phyloP scores from a whole-genome alignment of 2,888 invertebrate species.

The Lasioglossum calceatum region DNA sequence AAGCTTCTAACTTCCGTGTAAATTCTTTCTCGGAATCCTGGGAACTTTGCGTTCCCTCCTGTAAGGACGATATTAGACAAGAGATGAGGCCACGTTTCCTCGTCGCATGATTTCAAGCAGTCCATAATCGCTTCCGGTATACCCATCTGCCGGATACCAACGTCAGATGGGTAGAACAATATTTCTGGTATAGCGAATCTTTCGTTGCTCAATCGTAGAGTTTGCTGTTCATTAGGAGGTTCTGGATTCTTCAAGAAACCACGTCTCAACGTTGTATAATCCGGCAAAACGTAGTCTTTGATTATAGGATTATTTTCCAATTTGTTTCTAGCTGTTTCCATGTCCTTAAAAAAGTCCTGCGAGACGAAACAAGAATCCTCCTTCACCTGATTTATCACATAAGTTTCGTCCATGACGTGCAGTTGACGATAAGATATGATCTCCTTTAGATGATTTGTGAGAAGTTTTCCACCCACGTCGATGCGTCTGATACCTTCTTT shows the following conservation, averaged over 20 bases:
- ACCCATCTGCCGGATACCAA: conserved; percentile 96
- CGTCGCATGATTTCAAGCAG: conserved; percentile 90
- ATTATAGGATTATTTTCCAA: conserved; percentile 89
- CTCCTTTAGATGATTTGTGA: conserved; percentile 99
- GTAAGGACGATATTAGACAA: conserved; percentile 93
- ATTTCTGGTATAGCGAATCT: conserved; percentile 97
- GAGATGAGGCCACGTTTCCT: conserved; percentile 91
- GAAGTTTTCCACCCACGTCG: conserved; percentile 97
- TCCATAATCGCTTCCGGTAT: conserved; percentile 95
- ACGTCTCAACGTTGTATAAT: conserved; percentile 95
- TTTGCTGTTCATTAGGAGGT: conserved; percentile 88
- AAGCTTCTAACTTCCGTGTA: conserved; percentile 91
- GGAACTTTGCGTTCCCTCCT: conserved; percentile 92
- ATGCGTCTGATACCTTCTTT: conserved; percentile 91
- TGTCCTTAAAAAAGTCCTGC: conserved; percentile 91
- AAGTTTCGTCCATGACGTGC: conserved; percentile 99
- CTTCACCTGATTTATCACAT: conserved; percentile 99
- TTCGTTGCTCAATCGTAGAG: conserved; percentile 95
- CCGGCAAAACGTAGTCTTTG: conserved; percentile 97
- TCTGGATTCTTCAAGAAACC: conserved; percentile 88
- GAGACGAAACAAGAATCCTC: conserved; percentile 99
- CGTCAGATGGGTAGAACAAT: conserved; percentile 96
- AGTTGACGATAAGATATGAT: conserved; percentile 97
- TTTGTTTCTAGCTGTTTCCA: conserved; percentile 88
- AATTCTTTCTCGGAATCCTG: conserved; percentile 93